These are phyloP conservation scores for Rhodinocichla rosea DNA, from an alignment of 2,113 vertebrate species.

Conservation along the genomic window DNA sequence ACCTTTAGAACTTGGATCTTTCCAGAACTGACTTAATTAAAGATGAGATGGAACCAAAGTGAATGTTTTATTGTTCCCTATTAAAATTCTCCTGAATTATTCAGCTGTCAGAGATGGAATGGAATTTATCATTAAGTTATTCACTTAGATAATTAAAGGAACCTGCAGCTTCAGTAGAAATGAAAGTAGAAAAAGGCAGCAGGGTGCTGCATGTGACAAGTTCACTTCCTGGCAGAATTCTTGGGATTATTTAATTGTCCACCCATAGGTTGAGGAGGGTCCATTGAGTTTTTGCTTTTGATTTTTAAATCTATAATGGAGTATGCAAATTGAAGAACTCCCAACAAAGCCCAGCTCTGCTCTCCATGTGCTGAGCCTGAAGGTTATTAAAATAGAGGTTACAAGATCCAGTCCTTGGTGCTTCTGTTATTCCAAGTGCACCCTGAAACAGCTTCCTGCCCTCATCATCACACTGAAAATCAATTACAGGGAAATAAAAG, in stretches of 20 bases:
- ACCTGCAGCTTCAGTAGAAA: neutral
- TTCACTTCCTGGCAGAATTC: neutral
- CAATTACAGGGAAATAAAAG: neutral
- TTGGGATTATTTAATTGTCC: neutral
- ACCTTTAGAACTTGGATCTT: slow-evolving; percentile 7
- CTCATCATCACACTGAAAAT: neutral
- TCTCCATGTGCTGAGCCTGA: neutral
- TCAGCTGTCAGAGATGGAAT: neutral
- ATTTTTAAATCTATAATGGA: neutral
- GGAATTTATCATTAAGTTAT: slow-evolving; percentile 9
- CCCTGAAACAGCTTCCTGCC: neutral
- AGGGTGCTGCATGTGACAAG: neutral
- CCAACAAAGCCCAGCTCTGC: neutral
- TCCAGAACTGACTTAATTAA: slow-evolving; percentile 39
- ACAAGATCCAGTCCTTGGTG: neutral
- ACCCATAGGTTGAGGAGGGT: neutral
- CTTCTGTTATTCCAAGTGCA: neutral
- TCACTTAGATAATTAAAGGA: slow-evolving; percentile 40
- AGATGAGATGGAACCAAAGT: neutral
- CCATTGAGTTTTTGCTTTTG: neutral
- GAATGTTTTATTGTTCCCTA: slow-evolving; percentile 12
- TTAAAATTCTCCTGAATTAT: slow-evolving; percentile 32
- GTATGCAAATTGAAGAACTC: neutral
- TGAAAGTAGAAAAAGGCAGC: neutral
- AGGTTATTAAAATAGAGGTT: neutral